A percentile compares a stretch with the other conserved stretches of the same genome.
Evolutionary conservation across 2,888 invertebrate genomes (phyloP).

Genomic region (Chrysolina americana): DNA sequence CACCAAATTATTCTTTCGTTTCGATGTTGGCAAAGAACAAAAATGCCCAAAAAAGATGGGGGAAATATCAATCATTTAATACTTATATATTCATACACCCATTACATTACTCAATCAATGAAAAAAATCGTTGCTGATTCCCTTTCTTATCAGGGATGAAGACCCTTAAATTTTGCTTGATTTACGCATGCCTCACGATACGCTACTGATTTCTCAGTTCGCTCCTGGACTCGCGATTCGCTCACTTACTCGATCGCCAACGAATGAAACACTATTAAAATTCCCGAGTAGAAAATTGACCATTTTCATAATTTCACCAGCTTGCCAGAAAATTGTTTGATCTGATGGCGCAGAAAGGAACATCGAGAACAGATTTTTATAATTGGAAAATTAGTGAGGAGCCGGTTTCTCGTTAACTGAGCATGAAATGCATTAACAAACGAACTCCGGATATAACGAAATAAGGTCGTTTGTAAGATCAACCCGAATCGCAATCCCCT

Average conservation of each 20-base stretch:
- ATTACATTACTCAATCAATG: no score
- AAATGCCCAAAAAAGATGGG: no score
- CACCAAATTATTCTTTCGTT: no score
- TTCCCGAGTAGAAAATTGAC: slow-evolving; percentile 44
- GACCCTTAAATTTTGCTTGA: no score
- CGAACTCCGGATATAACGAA: not conserved
- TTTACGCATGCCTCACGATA: not conserved
- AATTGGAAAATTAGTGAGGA: slow-evolving; percentile 43
- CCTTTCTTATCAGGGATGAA: no score
- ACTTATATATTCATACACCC: no score
- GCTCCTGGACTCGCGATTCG: not conserved
- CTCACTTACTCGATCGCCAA: slow-evolving; percentile 42
- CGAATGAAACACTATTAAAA: slow-evolving; percentile 48
- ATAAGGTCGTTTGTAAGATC: not conserved
- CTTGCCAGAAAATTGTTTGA: slow-evolving; percentile 47
- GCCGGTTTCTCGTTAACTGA: slow-evolving; percentile 9
- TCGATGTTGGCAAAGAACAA: no score
- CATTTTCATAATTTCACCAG: slow-evolving; percentile 50
- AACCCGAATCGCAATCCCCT: not conserved
- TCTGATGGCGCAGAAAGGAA: slow-evolving; percentile 30
- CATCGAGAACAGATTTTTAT: slow-evolving; percentile 45
- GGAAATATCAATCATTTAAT: no score
- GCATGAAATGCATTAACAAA: slow-evolving; percentile 4
- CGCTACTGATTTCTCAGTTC: not conserved
- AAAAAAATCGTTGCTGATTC: no score